These are phyloP conservation scores for Xiphophorus hellerii DNA, from an alignment of 2,113 vertebrate genomes.

Conservation along the genomic window DNA sequence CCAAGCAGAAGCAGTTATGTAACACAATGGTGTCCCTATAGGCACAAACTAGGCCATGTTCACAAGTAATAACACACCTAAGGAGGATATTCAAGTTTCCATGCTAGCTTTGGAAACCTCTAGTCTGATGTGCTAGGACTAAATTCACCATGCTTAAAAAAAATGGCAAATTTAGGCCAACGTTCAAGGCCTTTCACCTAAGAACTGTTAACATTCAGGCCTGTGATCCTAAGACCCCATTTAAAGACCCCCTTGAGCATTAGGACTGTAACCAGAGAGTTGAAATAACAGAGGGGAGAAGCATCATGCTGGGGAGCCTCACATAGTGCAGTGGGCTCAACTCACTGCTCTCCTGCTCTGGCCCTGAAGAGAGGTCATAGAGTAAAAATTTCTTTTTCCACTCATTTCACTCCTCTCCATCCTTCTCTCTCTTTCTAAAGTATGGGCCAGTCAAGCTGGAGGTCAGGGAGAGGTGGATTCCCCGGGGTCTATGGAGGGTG, in stretches of 20 bases:
- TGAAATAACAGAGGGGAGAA: constrained; percentile 79
- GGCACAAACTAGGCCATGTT: constrained; percentile 7
- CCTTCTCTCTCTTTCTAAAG: constrained; percentile 16
- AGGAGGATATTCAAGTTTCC: constrained; percentile 24
- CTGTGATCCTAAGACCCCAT: constrained; percentile 74
- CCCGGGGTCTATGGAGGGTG: constrained; percentile 35
- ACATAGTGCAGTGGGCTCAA: constrained; percentile 49
- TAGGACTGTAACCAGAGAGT: constrained; percentile 80
- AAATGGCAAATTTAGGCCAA: constrained; percentile 60
- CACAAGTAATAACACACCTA: constrained; percentile 2
- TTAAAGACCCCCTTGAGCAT: constrained; percentile 84
- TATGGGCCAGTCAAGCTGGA: constrained; percentile 37
- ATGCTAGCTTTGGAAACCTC: too few species aligned
- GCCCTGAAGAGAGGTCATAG: constrained; percentile 67
- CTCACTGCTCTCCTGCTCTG: constrained; percentile 46
- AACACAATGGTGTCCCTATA: background rate
- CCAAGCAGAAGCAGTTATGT: background rate
- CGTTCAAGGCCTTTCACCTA: constrained; percentile 73
- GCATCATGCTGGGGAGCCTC: constrained; percentile 48
- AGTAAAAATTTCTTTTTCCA: constrained; percentile 22
- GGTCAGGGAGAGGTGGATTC: constrained; percentile 53
- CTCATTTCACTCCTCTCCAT: background rate
- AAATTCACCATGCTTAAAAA: background rate
- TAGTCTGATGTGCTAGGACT: too few species aligned
- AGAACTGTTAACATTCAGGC: constrained; percentile 81